Conservation (phyloP, 2,888 invertebrate species). For the Tetragnatha montana region DNA sequence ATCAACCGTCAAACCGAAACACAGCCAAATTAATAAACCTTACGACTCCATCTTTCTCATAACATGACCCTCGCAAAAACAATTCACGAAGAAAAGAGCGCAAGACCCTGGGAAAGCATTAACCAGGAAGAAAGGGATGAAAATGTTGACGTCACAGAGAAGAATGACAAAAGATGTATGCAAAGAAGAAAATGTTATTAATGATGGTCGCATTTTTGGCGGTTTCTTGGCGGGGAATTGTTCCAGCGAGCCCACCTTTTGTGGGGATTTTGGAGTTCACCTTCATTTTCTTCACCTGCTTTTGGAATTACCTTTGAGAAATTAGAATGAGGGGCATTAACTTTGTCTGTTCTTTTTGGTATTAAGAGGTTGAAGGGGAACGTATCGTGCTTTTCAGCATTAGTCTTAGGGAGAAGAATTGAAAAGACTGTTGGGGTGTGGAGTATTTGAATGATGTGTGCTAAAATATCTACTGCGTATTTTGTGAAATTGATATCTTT, state of each 20-base stretch:
- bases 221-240: not conserved
- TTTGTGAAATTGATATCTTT: too few relatives aligned
- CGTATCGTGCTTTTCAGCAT: too few relatives aligned
- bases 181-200: not conserved
- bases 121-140: not conserved
- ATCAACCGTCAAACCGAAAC: not conserved
- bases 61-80: not conserved
- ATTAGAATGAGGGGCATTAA: not conserved
- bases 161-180: not conserved
- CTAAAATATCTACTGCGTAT: too few relatives aligned
- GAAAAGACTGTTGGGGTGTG: too few relatives aligned
- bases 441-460: too few relatives aligned
- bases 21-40: not conserved
- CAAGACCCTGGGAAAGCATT: not conserved
- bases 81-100: not conserved
- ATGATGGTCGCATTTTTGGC: not conserved
- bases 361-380: not conserved
- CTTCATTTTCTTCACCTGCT: not conserved
- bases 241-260: not conserved
- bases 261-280: not conserved
- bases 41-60: not conserved
- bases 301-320: not conserved
- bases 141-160: not conserved
- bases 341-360: not conserved
- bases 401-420: too few relatives aligned